Evolutionary conservation across 2,113 vertebrate species (phyloP).

Genomic region (Malurus cyaneus): DNA sequence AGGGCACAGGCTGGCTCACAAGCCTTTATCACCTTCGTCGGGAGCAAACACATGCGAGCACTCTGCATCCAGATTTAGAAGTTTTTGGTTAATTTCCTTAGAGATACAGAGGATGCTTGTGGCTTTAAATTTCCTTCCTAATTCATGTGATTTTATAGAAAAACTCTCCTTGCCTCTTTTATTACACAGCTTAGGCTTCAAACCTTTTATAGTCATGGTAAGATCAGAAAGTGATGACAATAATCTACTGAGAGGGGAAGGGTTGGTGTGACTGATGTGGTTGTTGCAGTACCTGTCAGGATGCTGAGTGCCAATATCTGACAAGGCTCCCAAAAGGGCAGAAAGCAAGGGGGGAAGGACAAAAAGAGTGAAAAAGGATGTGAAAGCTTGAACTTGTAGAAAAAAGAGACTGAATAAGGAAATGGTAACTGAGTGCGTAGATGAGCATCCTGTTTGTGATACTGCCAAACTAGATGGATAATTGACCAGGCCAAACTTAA

Average conservation of each 20-base stretch:
- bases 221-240: background rate
- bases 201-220: background rate
- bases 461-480: background rate
- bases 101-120: background rate
- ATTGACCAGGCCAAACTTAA: background rate
- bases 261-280: background rate
- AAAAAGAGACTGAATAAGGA: background rate
- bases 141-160: background rate
- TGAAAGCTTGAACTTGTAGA: background rate
- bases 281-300: background rate
- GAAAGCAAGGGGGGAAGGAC: background rate
- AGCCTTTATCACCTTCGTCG: background rate
- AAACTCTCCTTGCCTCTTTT: background rate
- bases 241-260: background rate
- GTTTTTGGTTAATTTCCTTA: background rate
- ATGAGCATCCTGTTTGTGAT: background rate
- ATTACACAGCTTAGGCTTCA: background rate
- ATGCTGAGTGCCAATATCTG: background rate
- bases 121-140: slow-evolving; percentile 20
- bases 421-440: background rate
- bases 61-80: background rate
- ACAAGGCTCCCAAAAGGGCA: background rate
- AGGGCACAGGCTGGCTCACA: background rate
- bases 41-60: background rate
- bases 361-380: background rate